Conservation (phyloP, 2,888 invertebrate genomes). For the Aleiodes leptofemur region DNA sequence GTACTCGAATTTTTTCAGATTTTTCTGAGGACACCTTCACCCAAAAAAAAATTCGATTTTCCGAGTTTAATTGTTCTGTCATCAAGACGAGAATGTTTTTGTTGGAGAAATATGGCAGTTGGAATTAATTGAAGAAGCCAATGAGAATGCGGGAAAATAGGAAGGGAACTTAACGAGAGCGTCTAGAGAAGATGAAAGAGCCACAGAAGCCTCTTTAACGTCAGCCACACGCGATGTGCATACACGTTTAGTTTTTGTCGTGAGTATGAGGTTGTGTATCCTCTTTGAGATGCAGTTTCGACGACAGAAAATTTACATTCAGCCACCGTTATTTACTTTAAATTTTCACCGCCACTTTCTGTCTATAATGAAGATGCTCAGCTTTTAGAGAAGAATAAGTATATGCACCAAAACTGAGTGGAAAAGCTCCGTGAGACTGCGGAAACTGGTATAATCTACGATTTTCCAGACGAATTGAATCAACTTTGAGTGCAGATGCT, state of each 20-base stretch:
- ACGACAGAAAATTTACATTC: constrained; percentile 16
- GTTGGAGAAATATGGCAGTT: too few relatives aligned
- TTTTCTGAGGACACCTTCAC: too few relatives aligned
- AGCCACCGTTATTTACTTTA: constrained; percentile 13
- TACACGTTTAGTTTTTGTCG: neutral
- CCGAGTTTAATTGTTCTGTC: too few relatives aligned
- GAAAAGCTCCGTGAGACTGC: too few relatives aligned
- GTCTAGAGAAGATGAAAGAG: constrained; percentile 2
- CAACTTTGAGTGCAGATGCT: constrained; percentile 8
- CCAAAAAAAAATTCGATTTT: too few relatives aligned
- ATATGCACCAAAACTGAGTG: neutral
- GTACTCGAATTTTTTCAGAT: too few relatives aligned
- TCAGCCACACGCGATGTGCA: constrained; percentile 16
- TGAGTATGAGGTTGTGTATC: constrained; percentile 6
- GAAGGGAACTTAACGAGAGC: neutral
- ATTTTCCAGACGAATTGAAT: constrained; percentile 15
- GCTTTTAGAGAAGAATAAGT: neutral
- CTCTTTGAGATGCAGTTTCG: constrained; percentile 8
- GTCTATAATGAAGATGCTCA: neutral
- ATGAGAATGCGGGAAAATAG: neutral
- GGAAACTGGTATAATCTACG: constrained; percentile 4
- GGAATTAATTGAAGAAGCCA: too few relatives aligned
- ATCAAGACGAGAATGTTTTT: too few relatives aligned
- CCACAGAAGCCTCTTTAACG: constrained; percentile 9
- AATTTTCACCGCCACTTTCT: neutral